Base-by-base conservation (phyloP, 1,140 invertebrate species). In the Drosophila santomea region DNA sequence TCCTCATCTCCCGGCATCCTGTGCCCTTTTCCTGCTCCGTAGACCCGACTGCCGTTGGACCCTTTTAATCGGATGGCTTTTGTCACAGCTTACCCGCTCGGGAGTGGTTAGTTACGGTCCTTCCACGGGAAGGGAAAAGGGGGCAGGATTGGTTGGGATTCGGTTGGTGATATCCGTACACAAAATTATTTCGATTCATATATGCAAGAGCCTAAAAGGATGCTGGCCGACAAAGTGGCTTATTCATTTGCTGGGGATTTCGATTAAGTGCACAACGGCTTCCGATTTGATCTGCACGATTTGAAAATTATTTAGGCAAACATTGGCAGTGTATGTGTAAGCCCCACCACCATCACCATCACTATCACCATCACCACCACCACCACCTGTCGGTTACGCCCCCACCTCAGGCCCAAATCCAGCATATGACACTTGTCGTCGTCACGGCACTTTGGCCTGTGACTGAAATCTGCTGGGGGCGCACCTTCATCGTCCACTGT, bases 51-150 rank as follows among this genome's bases (percentile, higher is more conserved):
- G n/a, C 28, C 28, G n/a, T 35, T 51, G 50, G 28, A 36, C 50
- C 50, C 50, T 52, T 52, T 52, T 52, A 36, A 52, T 52, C 50
- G 50, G 50, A 51, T 51, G 48, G 48, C 48, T 51, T 51, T 51
- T 51, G 48, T 51, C 48, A 51, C 48, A 51, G 48, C 28, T 51
- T 51, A 51, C 48, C 48, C 48, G 28, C 48, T 51, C 28, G 48
- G 48, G 48, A 51, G 48, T 51, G 25, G 25, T 51, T 35, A 51
- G 48, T 15, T 15, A 51, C 48, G 32, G 48, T 51, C 47, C 38
- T 17, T 17, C 17, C 17, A 17, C 17, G 17, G 17, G 17, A 14
- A 39, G 14, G 38, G 11, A 7, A 3, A 32, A 7, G 8, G 43
- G 43, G 32, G 32, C 32, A 32, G 32, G 25, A 4, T 3, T 5